Percentiles rank a stretch among this genome's conserved stretches.
These are phyloP conservation scores for Agrotis segetum DNA, from an alignment of 2,888 invertebrate species.

Conservation along the genomic window DNA sequence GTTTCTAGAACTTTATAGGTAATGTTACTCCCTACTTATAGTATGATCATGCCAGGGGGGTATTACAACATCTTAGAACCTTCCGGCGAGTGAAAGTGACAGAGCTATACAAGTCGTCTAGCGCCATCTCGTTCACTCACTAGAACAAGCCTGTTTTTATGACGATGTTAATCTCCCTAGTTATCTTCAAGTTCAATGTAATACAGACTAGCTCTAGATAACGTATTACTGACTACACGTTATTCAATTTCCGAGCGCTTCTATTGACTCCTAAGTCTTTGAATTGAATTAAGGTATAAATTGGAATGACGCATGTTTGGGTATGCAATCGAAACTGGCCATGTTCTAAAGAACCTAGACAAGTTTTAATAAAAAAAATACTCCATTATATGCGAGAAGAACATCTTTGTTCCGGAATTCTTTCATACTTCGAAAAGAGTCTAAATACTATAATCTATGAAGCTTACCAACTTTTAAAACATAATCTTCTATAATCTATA, in stretches of 20 bases:
- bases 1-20: conserved; percentile 73
- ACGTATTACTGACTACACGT: neutral
- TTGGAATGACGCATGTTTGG: neutral
- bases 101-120: no score
- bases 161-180: no score
- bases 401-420: neutral
- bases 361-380: no score
- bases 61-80: no score
- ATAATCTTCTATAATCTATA: no score
- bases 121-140: no score
- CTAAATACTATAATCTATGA: neutral
- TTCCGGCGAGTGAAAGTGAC: no score
- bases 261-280: neutral
- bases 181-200: neutral
- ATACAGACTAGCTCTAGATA: neutral
- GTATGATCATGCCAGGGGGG: neutral
- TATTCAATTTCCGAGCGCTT: no score
- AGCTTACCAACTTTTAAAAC: neutral
- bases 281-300: neutral
- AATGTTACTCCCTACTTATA: neutral
- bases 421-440: neutral
- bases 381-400: neutral
- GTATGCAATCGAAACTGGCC: neutral
- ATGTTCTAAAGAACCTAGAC: no score
- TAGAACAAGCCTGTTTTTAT: no score